Percentiles rank a stretch among this genome's conserved stretches.
These are phyloP conservation scores for Calliphora vomitoria DNA, from an alignment of 2,888 invertebrate species.

Conservation along the genomic window DNA sequence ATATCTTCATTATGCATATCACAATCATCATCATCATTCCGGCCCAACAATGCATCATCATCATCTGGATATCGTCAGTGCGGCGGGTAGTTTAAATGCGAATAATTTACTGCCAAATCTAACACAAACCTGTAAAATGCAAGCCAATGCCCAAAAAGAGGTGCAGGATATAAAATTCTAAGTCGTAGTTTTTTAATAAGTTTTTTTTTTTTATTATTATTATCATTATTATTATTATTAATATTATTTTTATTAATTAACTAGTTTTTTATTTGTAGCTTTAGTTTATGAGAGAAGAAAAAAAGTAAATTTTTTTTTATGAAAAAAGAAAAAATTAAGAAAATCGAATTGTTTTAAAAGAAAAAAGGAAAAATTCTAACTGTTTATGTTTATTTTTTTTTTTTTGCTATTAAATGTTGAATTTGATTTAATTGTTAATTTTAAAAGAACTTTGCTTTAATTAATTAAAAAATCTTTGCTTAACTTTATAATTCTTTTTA, in stretches of 20 bases:
- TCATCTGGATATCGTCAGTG: slow-evolving; percentile 66
- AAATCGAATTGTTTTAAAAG: slow-evolving; percentile 59
- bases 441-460: neutral
- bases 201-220: slow-evolving; percentile 55
- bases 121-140: slow-evolving; percentile 88
- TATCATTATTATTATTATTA: slow-evolving; percentile 54
- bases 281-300: slow-evolving; percentile 11
- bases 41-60: slow-evolving; percentile 61
- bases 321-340: slow-evolving; percentile 38
- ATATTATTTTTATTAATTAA: slow-evolving; percentile 57
- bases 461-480: slow-evolving; percentile 5
- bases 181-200: slow-evolving; percentile 76
- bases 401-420: slow-evolving; percentile 43
- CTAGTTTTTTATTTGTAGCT: slow-evolving; percentile 46
- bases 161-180: slow-evolving; percentile 93
- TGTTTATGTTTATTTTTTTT: slow-evolving; percentile 4
- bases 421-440: slow-evolving; percentile 45
- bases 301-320: slow-evolving; percentile 11
- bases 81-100: slow-evolving; percentile 80
- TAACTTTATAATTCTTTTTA: neutral
- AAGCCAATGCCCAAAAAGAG: slow-evolving; percentile 93
- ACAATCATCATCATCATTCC: slow-evolving; percentile 62
- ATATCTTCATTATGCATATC: slow-evolving; percentile 65
- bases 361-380: slow-evolving; percentile 26
- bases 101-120: slow-evolving; percentile 82